phyloP scores from a whole-genome alignment of 2,888 invertebrate genomes.

The Terebella lapidaria region DNA sequence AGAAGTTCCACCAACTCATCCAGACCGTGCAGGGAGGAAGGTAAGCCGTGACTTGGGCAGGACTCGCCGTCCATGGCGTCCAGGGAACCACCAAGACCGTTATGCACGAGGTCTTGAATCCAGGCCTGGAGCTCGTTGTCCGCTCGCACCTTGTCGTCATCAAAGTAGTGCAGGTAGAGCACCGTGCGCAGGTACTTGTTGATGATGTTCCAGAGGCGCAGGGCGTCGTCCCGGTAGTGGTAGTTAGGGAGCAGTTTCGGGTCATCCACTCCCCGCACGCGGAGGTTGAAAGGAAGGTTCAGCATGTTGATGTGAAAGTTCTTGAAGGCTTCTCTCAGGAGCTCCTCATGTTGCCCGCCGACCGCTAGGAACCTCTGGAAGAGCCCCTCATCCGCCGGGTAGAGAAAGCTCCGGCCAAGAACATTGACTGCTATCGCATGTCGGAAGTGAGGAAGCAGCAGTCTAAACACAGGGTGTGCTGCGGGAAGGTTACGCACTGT shows the following conservation, averaged over 20 bases:
- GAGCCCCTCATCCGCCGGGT: constrained; percentile 7
- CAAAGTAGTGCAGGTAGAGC: constrained; percentile 20
- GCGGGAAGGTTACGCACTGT: constrained; percentile 21
- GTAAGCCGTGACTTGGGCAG: constrained; percentile 13
- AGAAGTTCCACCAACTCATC: constrained; percentile 20
- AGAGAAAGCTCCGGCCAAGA: constrained; percentile 7
- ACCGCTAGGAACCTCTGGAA: constrained; percentile 17
- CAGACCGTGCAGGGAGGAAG: constrained; percentile 4
- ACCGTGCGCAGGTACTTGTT: constrained; percentile 17
- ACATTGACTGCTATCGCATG: constrained; percentile 14
- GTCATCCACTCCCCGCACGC: constrained; percentile 15
- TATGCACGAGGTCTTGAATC: constrained; percentile 12
- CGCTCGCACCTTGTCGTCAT: constrained; percentile 8
- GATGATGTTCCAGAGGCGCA: constrained; percentile 18
- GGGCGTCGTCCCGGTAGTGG: constrained; percentile 20
- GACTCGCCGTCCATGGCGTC: no score
- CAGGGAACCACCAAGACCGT: no score
- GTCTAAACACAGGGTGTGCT: constrained; percentile 24
- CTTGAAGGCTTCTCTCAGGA: constrained; percentile 5
- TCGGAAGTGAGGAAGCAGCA: constrained; percentile 20
- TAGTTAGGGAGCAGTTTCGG: constrained; percentile 15
- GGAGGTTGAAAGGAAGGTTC: constrained; percentile 15
- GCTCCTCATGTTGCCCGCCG: constrained; percentile 7
- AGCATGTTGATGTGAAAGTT: constrained; percentile 13
- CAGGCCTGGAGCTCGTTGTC: constrained; percentile 22